phyloP scores from a whole-genome alignment of 2,888 invertebrate species.

The Periphyllus acericola region DNA sequence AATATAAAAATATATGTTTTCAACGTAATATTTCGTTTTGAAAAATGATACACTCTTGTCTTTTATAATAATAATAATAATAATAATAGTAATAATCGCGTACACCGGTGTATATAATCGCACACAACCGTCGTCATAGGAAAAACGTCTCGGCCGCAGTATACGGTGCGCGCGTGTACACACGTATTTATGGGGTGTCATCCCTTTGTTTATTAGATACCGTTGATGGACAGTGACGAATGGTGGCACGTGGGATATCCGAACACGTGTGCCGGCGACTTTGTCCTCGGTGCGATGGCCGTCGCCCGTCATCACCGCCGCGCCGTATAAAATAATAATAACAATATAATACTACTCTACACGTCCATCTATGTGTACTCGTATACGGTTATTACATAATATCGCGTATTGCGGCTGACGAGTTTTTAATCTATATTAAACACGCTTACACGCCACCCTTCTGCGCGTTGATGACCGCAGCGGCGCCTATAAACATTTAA shows the following conservation, averaged over 20 bases:
- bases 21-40: conserved; percentile 48
- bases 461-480: background rate
- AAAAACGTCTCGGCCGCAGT: conserved; percentile 10
- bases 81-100: background rate
- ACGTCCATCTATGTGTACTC: too few relatives aligned
- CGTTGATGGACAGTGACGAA: conserved; percentile 60
- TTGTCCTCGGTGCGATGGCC: background rate
- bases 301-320: background rate
- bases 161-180: background rate
- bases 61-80: background rate
- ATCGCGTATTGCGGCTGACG: background rate
- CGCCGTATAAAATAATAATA: background rate
- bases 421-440: conserved; percentile 23
- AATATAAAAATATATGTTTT: conserved; percentile 34
- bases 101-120: background rate
- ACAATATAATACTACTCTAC: too few relatives aligned
- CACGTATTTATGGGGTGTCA: background rate
- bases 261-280: conserved; percentile 25
- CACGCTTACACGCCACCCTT: background rate
- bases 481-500: conserved; percentile 10
- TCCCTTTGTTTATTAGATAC: conserved; percentile 56
- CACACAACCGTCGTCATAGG: background rate
- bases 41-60: conserved; percentile 49
- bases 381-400: background rate
- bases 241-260: conserved; percentile 57